Conservation (phyloP, 1,140 invertebrate genomes). For the Aphis craccivora region DNA sequence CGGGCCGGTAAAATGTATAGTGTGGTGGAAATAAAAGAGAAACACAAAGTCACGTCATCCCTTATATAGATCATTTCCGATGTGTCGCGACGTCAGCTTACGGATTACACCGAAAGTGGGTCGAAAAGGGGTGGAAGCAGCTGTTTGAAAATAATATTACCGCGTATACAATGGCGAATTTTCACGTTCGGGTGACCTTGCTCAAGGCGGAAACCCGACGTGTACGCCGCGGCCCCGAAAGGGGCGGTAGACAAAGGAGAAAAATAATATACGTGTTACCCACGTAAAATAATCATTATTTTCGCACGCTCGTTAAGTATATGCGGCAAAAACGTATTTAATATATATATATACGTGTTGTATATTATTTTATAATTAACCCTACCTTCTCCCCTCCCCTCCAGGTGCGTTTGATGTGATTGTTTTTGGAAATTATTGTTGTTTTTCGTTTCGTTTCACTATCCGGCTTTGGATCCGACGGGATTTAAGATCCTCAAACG, state of each 20-base stretch:
- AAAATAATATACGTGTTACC: not conserved
- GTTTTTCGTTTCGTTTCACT: not conserved
- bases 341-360: too few relatives aligned
- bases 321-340: too few relatives aligned
- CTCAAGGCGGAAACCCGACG: not conserved
- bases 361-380: not conserved
- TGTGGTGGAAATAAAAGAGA: not conserved
- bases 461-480: not conserved
- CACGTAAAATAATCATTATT: not conserved
- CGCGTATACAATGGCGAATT: not conserved
- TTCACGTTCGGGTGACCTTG: not conserved
- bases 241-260: not conserved
- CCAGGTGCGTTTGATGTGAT: not conserved
- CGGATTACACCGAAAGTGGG: not conserved
- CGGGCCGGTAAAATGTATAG: too few relatives aligned
- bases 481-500: too few relatives aligned
- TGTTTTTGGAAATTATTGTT: not conserved
- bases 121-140: not conserved
- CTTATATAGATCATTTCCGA: not conserved
- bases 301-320: not conserved
- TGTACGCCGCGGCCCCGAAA: not conserved
- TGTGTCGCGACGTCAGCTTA: not conserved
- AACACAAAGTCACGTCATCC: not conserved
- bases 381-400: accelerated
- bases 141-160: not conserved